Evolutionary conservation across 2,797 vertebrate species (phyloP).

Genomic region (Moxostoma hubbsi): DNA sequence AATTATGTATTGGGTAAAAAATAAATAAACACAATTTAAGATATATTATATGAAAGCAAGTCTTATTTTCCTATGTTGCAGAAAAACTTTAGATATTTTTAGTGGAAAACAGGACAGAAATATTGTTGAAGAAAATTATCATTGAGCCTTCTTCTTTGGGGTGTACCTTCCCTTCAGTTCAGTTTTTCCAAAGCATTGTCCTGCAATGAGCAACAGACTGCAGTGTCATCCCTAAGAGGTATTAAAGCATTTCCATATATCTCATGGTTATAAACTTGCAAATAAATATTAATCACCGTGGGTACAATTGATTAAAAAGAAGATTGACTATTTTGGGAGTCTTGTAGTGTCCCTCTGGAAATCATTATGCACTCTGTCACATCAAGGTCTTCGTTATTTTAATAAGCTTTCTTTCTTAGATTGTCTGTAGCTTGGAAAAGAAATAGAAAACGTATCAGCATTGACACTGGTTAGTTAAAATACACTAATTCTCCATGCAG

Average conservation of each 20-base stretch:
- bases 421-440: constrained; percentile 18
- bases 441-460: constrained; percentile 42
- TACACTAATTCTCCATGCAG: constrained; percentile 45
- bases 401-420: constrained; percentile 25
- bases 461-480: constrained; percentile 50
- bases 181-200: not conserved
- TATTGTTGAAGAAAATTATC: too few species aligned
- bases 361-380: not conserved
- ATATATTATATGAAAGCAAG: too few species aligned
- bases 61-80: too few species aligned
- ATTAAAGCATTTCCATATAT: not conserved
- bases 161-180: too few species aligned
- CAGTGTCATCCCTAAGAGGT: not conserved
- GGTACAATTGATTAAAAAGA: constrained; percentile 17
- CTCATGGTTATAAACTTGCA: constrained; percentile 13
- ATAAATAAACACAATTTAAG: too few species aligned
- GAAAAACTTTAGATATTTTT: not conserved
- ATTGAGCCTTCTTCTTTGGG: too few species aligned
- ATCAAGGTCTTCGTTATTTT: constrained; percentile 5
- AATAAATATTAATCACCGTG: constrained; percentile 12
- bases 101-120: not conserved
- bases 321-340: not conserved
- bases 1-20: too few species aligned
- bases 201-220: not conserved
- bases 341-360: constrained; percentile 4